A percentile compares a stretch with the other conserved stretches of the same genome.
phyloP scores from a whole-genome alignment of 1,140 invertebrate genomes.

The Eciton burchellii region DNA sequence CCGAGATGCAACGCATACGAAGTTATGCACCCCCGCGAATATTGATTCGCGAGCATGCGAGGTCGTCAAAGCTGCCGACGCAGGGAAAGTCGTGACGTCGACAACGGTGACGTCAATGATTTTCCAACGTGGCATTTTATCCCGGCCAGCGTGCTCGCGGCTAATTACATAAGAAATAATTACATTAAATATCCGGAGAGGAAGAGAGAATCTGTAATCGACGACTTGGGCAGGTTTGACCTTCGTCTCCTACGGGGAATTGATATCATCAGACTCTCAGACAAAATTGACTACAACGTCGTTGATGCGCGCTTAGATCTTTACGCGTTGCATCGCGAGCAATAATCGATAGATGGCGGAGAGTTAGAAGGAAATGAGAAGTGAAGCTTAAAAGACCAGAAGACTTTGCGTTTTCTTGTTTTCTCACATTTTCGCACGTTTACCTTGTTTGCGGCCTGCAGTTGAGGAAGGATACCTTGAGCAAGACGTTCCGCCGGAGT shows the following conservation, averaged over 20 bases:
- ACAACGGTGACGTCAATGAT: constrained; percentile 30
- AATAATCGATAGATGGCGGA: not conserved
- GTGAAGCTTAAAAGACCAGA: not conserved
- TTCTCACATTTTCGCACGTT: not conserved
- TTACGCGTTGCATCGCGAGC: too few relatives aligned
- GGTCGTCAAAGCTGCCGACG: constrained; percentile 9
- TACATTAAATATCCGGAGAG: not conserved
- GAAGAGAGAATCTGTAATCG: not conserved
- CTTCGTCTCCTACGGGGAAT: not conserved
- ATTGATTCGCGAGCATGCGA: constrained; percentile 10
- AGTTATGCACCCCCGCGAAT: not conserved
- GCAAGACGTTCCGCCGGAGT: constrained; percentile 93
- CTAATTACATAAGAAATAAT: not conserved
- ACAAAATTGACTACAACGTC: too few relatives aligned
- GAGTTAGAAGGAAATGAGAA: not conserved
- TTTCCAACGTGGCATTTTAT: not conserved
- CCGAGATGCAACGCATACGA: not conserved
- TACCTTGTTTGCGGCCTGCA: constrained; percentile 84
- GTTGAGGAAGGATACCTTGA: constrained; percentile 85
- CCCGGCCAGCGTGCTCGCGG: not conserved
- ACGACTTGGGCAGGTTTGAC: not conserved
- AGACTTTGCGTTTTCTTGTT: too few relatives aligned
- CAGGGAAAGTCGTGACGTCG: constrained; percentile 10
- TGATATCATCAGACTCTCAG: not conserved
- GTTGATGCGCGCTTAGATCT: too few relatives aligned